Percentiles rank a stretch among this genome's conserved stretches.
Evolutionary conservation across 2,888 invertebrate genomes (phyloP).

Genomic region (Acanthosepion pharaonis): DNA sequence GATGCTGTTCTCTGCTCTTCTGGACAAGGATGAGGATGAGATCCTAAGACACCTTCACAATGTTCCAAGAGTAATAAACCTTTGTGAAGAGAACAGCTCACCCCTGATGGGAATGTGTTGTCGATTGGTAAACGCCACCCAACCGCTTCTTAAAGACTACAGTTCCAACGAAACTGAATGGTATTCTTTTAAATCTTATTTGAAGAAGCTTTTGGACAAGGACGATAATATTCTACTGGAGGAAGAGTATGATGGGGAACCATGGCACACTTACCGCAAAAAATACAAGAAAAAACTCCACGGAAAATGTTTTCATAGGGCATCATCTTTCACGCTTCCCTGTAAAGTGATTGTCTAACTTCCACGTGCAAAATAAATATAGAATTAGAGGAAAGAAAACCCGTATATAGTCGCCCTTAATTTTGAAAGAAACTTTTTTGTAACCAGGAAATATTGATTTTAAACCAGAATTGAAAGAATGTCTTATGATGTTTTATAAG

Average conservation of each 20-base stretch:
- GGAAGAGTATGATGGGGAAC: conserved; percentile 51
- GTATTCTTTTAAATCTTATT: conserved; percentile 47
- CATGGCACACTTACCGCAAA: conserved; percentile 55
- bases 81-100: conserved; percentile 51
- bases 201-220: conserved; percentile 46
- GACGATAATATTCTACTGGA: conserved; percentile 46
- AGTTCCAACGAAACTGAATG: conserved; percentile 54
- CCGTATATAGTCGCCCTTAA: too few species aligned
- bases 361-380: too few species aligned
- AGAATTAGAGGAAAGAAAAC: too few species aligned
- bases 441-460: too few species aligned
- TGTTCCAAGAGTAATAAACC: background rate
- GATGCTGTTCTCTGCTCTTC: conserved; percentile 56
- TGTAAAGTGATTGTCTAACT: conserved; percentile 48
- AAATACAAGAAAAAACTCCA: conserved; percentile 52
- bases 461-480: too few species aligned
- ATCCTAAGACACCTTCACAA: background rate
- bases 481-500: too few species aligned
- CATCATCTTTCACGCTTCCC: conserved; percentile 51
- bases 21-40: conserved; percentile 52
- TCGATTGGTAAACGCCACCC: conserved; percentile 53
- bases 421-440: too few species aligned
- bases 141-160: conserved; percentile 55
- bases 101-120: conserved; percentile 53
- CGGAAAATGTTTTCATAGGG: conserved; percentile 49